phyloP scores from a whole-genome alignment of 2,888 invertebrate species.

The Clepsis dumicolana region DNA sequence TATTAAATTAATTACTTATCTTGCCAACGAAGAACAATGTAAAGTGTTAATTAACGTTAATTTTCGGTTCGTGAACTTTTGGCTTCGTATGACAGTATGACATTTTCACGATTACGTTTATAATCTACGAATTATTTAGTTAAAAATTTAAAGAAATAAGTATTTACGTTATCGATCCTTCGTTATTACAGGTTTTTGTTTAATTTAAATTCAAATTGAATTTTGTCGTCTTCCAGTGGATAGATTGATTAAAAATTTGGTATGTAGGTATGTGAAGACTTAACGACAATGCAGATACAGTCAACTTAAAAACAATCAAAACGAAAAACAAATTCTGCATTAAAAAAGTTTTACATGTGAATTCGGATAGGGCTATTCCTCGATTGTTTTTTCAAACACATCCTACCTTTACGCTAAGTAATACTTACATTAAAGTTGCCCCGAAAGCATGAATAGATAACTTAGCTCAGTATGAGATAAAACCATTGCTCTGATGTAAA shows the following conservation, averaged over 20 bases:
- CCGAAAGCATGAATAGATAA: constrained; percentile 32
- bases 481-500: constrained; percentile 43
- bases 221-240: no score
- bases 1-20: constrained; percentile 10
- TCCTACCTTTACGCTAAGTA: background rate
- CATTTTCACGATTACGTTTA: background rate
- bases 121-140: background rate
- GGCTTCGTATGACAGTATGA: background rate
- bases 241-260: no score
- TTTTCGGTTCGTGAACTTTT: constrained; percentile 6
- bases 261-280: no score
- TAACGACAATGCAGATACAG: no score
- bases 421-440: background rate
- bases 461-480: constrained; percentile 24
- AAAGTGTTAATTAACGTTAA: constrained; percentile 21
- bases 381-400: no score
- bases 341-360: no score
- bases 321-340: background rate
- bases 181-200: no score
- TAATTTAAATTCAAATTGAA: no score
- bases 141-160: no score
- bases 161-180: no score
- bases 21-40: constrained; percentile 5
- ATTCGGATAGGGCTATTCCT: no score
- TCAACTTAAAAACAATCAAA: no score